These are phyloP conservation scores for Acipenser transmontanus DNA, from an alignment of 2,797 vertebrate species.

Conservation along the genomic window DNA sequence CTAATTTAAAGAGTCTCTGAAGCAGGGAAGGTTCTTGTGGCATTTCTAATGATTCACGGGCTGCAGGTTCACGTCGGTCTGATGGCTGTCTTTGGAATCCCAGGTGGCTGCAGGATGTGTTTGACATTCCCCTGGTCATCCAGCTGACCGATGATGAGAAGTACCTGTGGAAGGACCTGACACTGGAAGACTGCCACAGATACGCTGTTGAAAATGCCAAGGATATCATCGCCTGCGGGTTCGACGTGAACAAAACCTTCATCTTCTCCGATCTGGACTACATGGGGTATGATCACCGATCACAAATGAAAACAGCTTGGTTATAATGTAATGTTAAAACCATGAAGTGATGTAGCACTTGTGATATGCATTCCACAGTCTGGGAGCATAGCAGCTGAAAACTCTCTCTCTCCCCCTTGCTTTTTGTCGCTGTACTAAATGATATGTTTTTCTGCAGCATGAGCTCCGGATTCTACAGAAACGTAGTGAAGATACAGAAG, in stretches of 20 bases:
- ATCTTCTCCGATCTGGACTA: conserved; percentile 96
- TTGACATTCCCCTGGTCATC: conserved; percentile 86
- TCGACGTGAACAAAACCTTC: conserved; percentile 92
- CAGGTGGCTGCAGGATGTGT: conserved; percentile 94
- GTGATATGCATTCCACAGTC: background rate
- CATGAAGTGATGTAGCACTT: background rate
- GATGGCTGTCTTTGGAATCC: conserved; percentile 4
- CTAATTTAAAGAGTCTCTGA: too few relatives aligned
- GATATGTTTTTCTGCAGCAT: conserved; percentile 46
- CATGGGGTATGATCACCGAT: conserved; percentile 72
- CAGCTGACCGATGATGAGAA: conserved; percentile 98
- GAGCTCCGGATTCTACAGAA: conserved; percentile 83
- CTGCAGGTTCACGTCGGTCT: too few relatives aligned
- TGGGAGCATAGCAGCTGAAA: too few relatives aligned
- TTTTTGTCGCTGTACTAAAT: background rate
- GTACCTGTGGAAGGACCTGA: conserved; percentile 95
- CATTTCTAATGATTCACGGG: too few relatives aligned
- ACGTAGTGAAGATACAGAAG: conserved; percentile 90
- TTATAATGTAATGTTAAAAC: too few relatives aligned
- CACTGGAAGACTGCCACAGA: conserved; percentile 73
- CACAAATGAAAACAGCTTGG: background rate
- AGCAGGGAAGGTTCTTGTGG: too few relatives aligned
- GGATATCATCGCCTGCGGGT: conserved; percentile 94
- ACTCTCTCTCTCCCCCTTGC: background rate
- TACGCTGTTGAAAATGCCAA: conserved; percentile 84